Evolutionary conservation across 2,113 vertebrate species (phyloP), one percentile per base, ranked within the genome.

Genomic region (Nesoenas mayeri): DNA sequence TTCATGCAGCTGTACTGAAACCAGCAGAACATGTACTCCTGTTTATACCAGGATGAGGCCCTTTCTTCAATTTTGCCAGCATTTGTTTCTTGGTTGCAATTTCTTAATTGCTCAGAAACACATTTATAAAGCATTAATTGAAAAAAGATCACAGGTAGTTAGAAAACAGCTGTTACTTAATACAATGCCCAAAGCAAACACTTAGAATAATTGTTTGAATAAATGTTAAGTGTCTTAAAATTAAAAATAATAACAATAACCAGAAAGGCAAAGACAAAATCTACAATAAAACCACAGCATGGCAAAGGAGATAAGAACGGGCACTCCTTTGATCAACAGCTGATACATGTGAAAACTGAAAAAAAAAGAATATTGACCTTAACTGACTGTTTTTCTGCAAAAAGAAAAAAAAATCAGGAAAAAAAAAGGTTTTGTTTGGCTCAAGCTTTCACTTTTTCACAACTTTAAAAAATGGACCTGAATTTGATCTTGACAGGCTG

Each of bases 101-200:
- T 65, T 44, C 26, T 62, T 83, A 65, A 81, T 13, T 75, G 44
- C 57, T 67, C 72, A 74, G 70, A 81, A 91, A 69, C 11, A 62
- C 3, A 36, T 58, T 95, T 95, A 94, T 32, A 66, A 93, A 70
- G 44, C 47, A 84, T 44, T 65, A 65, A 51, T 84, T 91, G 64
- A 31, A 47, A 90, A 95, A 88, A 84, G 40, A 91, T 57, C 57
- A 92, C 25, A 79, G 83, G 47, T 69, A 89, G 24, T 14, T 72
- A 81, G 67, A 80, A 90, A 95, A 78, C n/a, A 88, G 50, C 47
- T 92, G 73, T 54, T 86, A 58, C 42, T 88, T 82, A 78, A 75
- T 31, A 53, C 10, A 64, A 48, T 0, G 12, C 26, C 58, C 38
- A 71, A 90, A 91, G 74, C n/a, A 73, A 93, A 62, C 31, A 54